Evolutionary conservation across 2,888 invertebrate genomes (phyloP).

Genomic region (Frankliniella intonsa): DNA sequence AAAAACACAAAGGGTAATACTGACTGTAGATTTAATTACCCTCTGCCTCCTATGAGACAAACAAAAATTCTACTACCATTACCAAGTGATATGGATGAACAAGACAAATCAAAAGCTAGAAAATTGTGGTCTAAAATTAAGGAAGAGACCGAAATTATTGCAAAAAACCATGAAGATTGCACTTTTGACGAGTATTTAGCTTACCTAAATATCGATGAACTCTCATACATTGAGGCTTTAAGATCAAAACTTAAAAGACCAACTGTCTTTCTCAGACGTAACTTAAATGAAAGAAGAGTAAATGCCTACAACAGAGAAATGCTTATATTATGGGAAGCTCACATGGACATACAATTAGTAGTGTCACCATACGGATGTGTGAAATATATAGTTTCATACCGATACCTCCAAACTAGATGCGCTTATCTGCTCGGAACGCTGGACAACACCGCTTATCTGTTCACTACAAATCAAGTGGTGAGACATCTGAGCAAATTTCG

Average conservation of each 20-base stretch:
- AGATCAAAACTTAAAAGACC: constrained; percentile 31
- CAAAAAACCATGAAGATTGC: constrained; percentile 18
- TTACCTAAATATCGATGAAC: constrained; percentile 32
- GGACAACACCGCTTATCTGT: too few relatives aligned
- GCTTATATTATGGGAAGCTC: constrained; percentile 39
- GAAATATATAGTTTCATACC: constrained; percentile 39
- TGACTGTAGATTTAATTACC: constrained; percentile 38
- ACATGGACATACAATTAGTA: constrained; percentile 42
- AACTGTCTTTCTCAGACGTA: constrained; percentile 34
- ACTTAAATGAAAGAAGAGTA: constrained; percentile 34
- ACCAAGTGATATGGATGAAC: too few relatives aligned
- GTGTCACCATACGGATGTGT: constrained; percentile 41
- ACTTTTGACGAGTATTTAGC: constrained; percentile 34
- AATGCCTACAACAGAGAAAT: constrained; percentile 40
- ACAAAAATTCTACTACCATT: constrained; percentile 33
- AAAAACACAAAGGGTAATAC: constrained; percentile 35
- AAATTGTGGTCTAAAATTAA: background rate
- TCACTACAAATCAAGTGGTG: too few relatives aligned
- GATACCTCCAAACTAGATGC: too few relatives aligned
- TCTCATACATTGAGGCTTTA: constrained; percentile 34
- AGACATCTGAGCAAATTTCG: too few relatives aligned
- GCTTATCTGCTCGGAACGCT: too few relatives aligned
- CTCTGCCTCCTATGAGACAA: constrained; percentile 37
- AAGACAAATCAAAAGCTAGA: too few relatives aligned
- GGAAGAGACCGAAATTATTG: background rate